Evolutionary conservation across 1,140 invertebrate genomes (phyloP).

Genomic region (Euwallacea similis): DNA sequence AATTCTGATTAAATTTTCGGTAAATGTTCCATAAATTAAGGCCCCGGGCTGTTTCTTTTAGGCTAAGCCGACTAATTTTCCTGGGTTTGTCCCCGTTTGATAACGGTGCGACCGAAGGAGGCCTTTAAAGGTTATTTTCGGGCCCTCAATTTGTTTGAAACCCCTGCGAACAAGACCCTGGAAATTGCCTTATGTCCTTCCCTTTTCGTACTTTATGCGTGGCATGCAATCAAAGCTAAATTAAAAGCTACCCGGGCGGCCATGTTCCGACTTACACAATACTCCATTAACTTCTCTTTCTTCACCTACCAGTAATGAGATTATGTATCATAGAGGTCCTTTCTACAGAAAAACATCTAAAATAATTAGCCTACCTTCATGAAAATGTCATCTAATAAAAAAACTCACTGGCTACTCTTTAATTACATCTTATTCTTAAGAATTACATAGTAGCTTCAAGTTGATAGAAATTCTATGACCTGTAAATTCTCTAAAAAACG

Average conservation of each 20-base stretch:
- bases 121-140: constrained; percentile 15
- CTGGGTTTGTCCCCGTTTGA: constrained; percentile 26
- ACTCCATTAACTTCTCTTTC: too few species aligned
- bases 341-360: too few species aligned
- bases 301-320: too few species aligned
- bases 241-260: constrained; percentile 9
- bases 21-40: constrained; percentile 31
- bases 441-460: too few species aligned
- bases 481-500: too few species aligned
- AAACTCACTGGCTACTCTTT: too few species aligned
- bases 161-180: constrained; percentile 17
- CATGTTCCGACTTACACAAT: background rate
- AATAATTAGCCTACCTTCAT: too few species aligned
- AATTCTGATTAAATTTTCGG: constrained; percentile 34
- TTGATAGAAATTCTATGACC: too few species aligned
- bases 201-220: constrained; percentile 3
- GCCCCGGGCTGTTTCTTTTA: constrained; percentile 21
- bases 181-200: constrained; percentile 18
- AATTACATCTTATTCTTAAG: too few species aligned
- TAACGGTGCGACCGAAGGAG: constrained; percentile 15
- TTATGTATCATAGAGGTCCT: too few species aligned
- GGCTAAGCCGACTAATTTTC: constrained; percentile 32
- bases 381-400: too few species aligned
- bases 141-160: constrained; percentile 16
- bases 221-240: constrained; percentile 8